Evolutionary conservation across 2,888 invertebrate genomes (phyloP), one percentile per base, ranked within the genome.

Genomic region (Bombyx huttoni): DNA sequence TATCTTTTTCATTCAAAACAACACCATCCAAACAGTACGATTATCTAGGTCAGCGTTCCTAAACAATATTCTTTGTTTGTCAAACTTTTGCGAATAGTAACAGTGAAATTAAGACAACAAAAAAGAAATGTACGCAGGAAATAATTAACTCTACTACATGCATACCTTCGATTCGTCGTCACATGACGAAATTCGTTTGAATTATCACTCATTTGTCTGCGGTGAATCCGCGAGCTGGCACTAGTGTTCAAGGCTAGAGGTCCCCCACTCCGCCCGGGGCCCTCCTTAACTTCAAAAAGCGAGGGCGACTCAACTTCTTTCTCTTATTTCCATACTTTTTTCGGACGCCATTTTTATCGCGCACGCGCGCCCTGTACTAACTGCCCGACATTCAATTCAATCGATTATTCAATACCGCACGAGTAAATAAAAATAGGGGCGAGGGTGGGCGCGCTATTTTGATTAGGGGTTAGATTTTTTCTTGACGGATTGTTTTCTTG

Each of bases 241-340:
- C 53, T 55, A 64, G 67, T 60, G 12, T 7, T 10, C 7, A 10
- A 10, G 49, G 45, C 8, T 13, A 51, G 24, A 24, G 24, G 64
- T 53, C 57, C 62, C 55, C 34, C 53, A 73, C 73, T 47, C 33
- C 60, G 68, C 73, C 61, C 56, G 70, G 69, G 70, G 66, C 71
- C 63, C 68, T 76, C 73, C 74, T 79, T 74, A 63, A 69, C 66
- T 63, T 58, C 54, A 48, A 57, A 63, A 65, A 61, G 67, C 71
- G 67, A 68, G 68, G 64, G 63, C 66, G 65, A 74, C 75, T 70
- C 67, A 68, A 65, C 68, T 82, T 86, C 82, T 85, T 86, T 85
- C 83, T 86, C 82, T 86, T 86, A 84, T 87, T 87, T 85, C 79
- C 78, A 73, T 67, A 65, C 68, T 86, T 83, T 67, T 88, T 87